phyloP scores from a whole-genome alignment of 2,113 vertebrate species.

The Sardina pilchardus region DNA sequence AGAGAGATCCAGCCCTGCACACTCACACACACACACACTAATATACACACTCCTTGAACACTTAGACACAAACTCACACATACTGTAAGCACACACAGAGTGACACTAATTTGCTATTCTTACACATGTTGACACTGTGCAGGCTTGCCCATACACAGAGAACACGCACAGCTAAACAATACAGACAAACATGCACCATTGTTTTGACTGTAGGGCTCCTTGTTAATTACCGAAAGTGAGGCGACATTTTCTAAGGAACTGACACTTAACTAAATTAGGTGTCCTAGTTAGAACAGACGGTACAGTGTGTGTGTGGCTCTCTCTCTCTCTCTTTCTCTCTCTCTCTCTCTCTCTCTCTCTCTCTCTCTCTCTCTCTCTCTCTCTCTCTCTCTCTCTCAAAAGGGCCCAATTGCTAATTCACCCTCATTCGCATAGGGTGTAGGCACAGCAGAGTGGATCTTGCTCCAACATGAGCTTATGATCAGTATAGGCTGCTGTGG shows the following conservation, averaged over 20 bases:
- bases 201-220: neutral
- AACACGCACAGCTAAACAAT: neutral
- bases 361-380: neutral
- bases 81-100: neutral
- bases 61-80: neutral
- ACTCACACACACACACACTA: too few species aligned
- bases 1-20: too few species aligned
- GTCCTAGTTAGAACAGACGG: neutral
- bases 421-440: too few species aligned
- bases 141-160: neutral
- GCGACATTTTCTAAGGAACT: neutral
- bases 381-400: neutral
- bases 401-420: too few species aligned
- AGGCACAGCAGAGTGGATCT: neutral
- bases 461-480: neutral
- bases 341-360: neutral
- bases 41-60: neutral
- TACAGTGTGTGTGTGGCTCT: neutral
- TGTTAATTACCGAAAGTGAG: conserved; percentile 1
- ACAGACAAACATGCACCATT: neutral
- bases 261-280: neutral
- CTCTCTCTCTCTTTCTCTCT: neutral
- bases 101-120: neutral
- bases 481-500: too few species aligned
- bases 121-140: neutral